These are phyloP conservation scores for Xyrauchen texanus DNA, from an alignment of 2,113 vertebrate species.

Conservation along the genomic window DNA sequence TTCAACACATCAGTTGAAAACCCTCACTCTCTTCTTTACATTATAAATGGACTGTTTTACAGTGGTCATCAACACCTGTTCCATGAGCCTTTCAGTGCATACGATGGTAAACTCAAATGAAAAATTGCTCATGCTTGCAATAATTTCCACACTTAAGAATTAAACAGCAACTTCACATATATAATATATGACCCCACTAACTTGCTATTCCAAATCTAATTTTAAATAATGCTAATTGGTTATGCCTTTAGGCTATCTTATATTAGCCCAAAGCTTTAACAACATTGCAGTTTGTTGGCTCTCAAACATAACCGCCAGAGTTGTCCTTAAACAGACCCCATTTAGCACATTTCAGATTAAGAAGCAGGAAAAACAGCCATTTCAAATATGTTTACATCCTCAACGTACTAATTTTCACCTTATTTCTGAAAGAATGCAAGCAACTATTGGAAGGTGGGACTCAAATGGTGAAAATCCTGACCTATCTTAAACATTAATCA, in stretches of 20 bases:
- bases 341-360: too few species aligned
- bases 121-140: constrained; percentile 61
- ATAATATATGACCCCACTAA: background rate
- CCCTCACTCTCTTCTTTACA: background rate
- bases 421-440: constrained; percentile 36
- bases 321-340: too few species aligned
- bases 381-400: background rate
- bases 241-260: constrained; percentile 14
- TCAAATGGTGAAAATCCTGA: background rate
- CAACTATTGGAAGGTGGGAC: constrained; percentile 31
- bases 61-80: constrained; percentile 1
- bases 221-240: constrained; percentile 13
- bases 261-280: constrained; percentile 14
- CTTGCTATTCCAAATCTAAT: constrained; percentile 12
- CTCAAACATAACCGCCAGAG: background rate
- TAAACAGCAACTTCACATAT: constrained; percentile 58
- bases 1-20: constrained; percentile 2
- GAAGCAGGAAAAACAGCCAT: too few species aligned
- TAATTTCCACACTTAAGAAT: constrained; percentile 62
- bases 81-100: constrained; percentile 53
- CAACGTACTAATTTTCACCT: background rate
- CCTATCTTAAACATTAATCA: constrained; percentile 56
- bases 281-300: background rate
- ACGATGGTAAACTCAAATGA: constrained; percentile 60
- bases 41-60: background rate